Percentiles rank a stretch among this genome's conserved stretches.
Conservation (phyloP, 2,888 invertebrate genomes). For the Epiblema foenella region DNA sequence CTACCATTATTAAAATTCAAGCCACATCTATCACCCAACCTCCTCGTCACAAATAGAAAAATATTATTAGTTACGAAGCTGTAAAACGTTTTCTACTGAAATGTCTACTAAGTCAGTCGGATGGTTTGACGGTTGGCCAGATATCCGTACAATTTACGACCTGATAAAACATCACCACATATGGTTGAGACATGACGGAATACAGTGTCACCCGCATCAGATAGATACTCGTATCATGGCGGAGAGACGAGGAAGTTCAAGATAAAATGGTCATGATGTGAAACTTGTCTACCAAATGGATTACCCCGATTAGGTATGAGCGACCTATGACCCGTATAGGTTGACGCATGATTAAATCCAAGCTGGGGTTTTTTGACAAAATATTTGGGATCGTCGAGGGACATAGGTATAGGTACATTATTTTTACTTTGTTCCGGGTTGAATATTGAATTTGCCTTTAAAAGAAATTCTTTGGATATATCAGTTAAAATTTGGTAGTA, state of each 20-base stretch:
- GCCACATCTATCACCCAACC: too few species aligned
- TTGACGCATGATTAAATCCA: constrained; percentile 72
- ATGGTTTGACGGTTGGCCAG: constrained; percentile 73
- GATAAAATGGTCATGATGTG: constrained; percentile 62
- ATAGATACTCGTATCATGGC: constrained; percentile 45
- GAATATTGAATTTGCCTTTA: constrained; percentile 3
- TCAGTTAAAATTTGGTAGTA: neutral
- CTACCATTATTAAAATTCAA: too few species aligned
- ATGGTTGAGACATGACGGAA: constrained; percentile 61
- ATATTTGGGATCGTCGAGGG: constrained; percentile 35
- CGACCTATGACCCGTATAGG: constrained; percentile 73
- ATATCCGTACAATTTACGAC: constrained; percentile 79
- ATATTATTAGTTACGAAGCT: constrained; percentile 33
- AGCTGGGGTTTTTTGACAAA: constrained; percentile 56
- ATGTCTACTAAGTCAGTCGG: constrained; percentile 66
- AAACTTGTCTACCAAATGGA: constrained; percentile 79
- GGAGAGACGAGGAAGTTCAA: constrained; percentile 57
- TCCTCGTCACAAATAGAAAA: constrained; percentile 46
- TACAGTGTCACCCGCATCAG: constrained; percentile 52
- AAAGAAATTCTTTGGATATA: too few species aligned
- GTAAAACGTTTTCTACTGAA: constrained; percentile 59
- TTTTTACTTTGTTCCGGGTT: constrained; percentile 27
- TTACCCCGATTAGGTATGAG: constrained; percentile 79
- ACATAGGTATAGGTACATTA: constrained; percentile 23
- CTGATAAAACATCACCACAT: constrained; percentile 75